Base-by-base conservation (phyloP, 2,888 invertebrate genomes). In the Rotaria magnacalcarata region DNA sequence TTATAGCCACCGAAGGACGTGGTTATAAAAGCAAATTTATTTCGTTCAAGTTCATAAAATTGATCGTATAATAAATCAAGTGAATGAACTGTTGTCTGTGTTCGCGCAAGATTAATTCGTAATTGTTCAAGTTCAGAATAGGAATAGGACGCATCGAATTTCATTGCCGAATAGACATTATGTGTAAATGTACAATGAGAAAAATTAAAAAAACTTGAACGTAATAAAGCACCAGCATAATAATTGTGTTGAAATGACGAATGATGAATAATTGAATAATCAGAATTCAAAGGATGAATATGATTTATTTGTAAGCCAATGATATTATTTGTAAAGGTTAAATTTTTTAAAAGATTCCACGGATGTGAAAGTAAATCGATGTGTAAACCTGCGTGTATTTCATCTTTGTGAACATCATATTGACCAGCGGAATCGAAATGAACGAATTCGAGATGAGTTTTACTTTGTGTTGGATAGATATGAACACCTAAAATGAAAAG, bases 321-420 rank as follows among this genome's bases (percentile, higher is more conserved):
- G 4, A 58, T 24, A 80, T 86, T 86, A 43, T 80, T 27, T 47
- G 54, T 52, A 47, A 86, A 86, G 34, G 86, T 86, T 50, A 86
- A 85, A 80, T 86, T 86, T 56, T 56, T 86, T 43, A 86, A 60
- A 21, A 43, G n/a, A 80, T 80, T 80, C 34, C 10, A 47, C 47
- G 47, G 16, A 75, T 86, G 85, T 52, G 52, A 43, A 27, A 86
- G 47, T n/a, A 86, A 52, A 86, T 86, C 86, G 16, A 86, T 67
- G 27, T 86, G 80, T 34, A 86, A 67, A 47, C 54, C 86, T 10
- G 85, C 60, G 11, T 85, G 54, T 27, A 86, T n/a, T 75, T 86
- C 58, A 27, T 47, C 47, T 52, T 41, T 58, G 19, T 50, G 34
- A 16, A 85, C 54, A 60, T 86, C 86, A 80, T 60, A 86, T 84